These are phyloP conservation scores for Drosophila melanosoma DNA, from an alignment of 2,888 invertebrate genomes.

Conservation along the genomic window DNA sequence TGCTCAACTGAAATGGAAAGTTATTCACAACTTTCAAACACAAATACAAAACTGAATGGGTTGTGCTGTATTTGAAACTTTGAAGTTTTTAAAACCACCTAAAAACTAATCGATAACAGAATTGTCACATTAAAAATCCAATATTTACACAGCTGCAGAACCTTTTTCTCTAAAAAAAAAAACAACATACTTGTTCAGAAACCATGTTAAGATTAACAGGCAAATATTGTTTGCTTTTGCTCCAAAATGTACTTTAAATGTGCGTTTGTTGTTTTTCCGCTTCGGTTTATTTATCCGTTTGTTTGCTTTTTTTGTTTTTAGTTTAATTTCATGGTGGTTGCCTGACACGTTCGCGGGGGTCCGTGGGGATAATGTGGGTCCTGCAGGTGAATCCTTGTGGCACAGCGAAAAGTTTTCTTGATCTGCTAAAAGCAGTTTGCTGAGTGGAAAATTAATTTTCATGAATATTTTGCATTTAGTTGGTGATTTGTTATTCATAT, in stretches of 20 bases:
- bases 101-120: constrained; percentile 9
- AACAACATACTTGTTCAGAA: constrained; percentile 8
- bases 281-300: constrained; percentile 49
- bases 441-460: constrained; percentile 60
- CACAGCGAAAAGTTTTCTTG: constrained; percentile 49
- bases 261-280: constrained; percentile 45
- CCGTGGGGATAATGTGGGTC: constrained; percentile 3
- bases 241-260: constrained; percentile 27
- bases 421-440: constrained; percentile 44
- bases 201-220: constrained; percentile 35
- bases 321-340: constrained; percentile 63
- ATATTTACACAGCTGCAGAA: constrained; percentile 26
- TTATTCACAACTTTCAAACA: constrained; percentile 59
- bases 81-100: not conserved
- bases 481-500: not conserved
- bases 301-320: constrained; percentile 49
- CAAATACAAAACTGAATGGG: not conserved
- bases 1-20: constrained; percentile 46
- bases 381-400: constrained; percentile 26
- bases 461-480: constrained; percentile 10
- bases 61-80: not conserved
- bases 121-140: constrained; percentile 13
- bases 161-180: constrained; percentile 3
- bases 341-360: constrained; percentile 41
- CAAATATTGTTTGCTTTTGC: constrained; percentile 6